Percentiles rank a stretch among this genome's conserved stretches.
Conservation (phyloP, 2,797 vertebrate species). For the Chelonia mydas region DNA sequence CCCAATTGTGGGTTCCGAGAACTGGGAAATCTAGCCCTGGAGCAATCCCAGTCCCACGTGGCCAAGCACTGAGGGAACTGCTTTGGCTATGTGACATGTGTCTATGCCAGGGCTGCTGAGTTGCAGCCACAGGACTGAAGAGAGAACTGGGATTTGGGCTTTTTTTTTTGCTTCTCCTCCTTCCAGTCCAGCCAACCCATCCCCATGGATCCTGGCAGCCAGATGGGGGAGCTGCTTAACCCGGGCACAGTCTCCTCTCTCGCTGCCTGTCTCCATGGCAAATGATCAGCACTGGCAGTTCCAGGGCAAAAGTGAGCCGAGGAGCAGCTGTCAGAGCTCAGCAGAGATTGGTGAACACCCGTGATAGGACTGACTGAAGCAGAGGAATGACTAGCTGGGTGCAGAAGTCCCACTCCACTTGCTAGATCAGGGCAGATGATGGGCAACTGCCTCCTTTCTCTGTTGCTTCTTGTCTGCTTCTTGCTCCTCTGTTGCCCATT, state of each 20-base stretch:
- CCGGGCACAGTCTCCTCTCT: background rate
- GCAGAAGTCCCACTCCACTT: fast-evolving
- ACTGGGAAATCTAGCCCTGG: background rate
- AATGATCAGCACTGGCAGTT: background rate
- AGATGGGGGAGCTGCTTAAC: background rate
- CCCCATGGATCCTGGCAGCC: background rate
- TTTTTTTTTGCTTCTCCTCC: background rate
- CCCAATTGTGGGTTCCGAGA: background rate
- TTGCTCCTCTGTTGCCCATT: background rate
- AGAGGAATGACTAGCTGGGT: fast-evolving
- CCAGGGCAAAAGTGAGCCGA: background rate
- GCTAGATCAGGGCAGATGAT: background rate
- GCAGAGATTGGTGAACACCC: background rate
- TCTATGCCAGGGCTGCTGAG: background rate
- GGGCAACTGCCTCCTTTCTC: background rate
- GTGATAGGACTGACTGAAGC: background rate
- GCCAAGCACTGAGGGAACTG: background rate
- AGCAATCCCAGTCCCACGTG: background rate
- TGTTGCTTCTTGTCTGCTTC: background rate
- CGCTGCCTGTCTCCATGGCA: no score
- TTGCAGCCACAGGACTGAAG: background rate
- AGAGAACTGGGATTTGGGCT: background rate
- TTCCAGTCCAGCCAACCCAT: background rate
- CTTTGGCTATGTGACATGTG: background rate
- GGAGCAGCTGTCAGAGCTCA: background rate